These are phyloP conservation scores for Drosophila anomalipes DNA, from an alignment of 2,888 invertebrate species.

Conservation along the genomic window DNA sequence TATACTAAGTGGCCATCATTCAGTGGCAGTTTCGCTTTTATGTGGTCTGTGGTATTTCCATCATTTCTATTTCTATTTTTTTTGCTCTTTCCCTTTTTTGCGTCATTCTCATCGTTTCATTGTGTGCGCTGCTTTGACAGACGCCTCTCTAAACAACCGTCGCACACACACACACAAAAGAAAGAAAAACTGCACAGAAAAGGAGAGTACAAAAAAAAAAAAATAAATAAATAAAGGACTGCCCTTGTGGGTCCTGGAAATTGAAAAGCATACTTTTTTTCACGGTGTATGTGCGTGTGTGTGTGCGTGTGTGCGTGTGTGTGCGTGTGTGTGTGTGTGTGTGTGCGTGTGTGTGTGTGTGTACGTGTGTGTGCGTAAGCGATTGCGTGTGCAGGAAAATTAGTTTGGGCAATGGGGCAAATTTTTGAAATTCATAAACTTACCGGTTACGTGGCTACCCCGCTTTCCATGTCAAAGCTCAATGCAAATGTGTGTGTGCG, in stretches of 20 bases:
- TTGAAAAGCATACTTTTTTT: slow-evolving; percentile 38
- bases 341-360: not conserved
- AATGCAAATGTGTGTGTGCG: not conserved
- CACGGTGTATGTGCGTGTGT: not conserved
- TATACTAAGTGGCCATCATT: slow-evolving; percentile 17
- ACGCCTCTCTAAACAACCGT: slow-evolving; percentile 53
- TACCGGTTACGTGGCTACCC: slow-evolving; percentile 46
- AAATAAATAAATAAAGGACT: not conserved
- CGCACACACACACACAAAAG: slow-evolving; percentile 17
- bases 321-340: slow-evolving; percentile 16
- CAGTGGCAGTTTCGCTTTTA: slow-evolving; percentile 5
- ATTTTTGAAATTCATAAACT: slow-evolving; percentile 79
- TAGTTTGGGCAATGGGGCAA: slow-evolving; percentile 68
- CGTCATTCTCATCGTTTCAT: slow-evolving; percentile 9
- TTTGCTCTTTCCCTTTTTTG: not conserved
- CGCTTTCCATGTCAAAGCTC: slow-evolving; percentile 16
- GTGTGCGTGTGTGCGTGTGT: not conserved
- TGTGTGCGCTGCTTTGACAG: slow-evolving; percentile 39
- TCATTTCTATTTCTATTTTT: slow-evolving; percentile 9
- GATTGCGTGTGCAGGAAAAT: slow-evolving; percentile 65
- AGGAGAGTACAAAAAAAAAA: slow-evolving; percentile 5
- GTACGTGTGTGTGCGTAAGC: slow-evolving; percentile 23
- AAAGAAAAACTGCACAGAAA: slow-evolving; percentile 4
- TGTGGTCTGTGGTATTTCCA: slow-evolving; percentile 14
- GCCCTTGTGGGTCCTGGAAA: slow-evolving; percentile 34